Percentiles rank a stretch among this genome's conserved stretches.
Conservation (phyloP, 2,888 invertebrate species). For the Phortica magna region DNA sequence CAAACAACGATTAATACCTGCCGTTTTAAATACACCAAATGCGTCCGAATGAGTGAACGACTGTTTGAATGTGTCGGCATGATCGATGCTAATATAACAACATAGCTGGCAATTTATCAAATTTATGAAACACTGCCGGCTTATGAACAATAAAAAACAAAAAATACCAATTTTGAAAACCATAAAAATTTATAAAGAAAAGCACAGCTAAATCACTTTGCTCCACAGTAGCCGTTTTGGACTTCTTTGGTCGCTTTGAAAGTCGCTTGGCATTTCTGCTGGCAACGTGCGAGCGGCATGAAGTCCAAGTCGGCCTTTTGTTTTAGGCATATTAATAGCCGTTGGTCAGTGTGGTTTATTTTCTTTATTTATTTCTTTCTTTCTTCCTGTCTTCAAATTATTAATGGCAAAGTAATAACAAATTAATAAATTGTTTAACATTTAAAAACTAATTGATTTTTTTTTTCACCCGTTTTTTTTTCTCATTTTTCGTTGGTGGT, state of each 20-base stretch:
- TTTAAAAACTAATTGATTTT: constrained; percentile 72
- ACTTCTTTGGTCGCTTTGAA: constrained; percentile 17
- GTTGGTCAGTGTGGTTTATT: neutral
- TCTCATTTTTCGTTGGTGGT: neutral
- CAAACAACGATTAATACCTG: constrained; percentile 58
- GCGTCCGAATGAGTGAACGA: constrained; percentile 1
- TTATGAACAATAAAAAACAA: neutral
- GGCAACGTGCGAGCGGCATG: neutral
- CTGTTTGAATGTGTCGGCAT: constrained; percentile 4
- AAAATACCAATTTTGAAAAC: constrained; percentile 26
- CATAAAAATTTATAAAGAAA: constrained; percentile 30
- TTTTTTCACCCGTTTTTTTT: constrained; percentile 42
- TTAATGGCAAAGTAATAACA: constrained; percentile 59
- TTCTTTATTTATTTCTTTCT: constrained; percentile 36
- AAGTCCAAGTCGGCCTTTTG: neutral
- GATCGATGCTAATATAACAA: constrained; percentile 23
- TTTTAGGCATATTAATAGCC: constrained; percentile 29
- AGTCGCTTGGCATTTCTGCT: constrained; percentile 3
- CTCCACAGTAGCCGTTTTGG: constrained; percentile 28
- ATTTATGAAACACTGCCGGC: neutral
- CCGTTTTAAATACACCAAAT: constrained; percentile 52
- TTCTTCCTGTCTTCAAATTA: constrained; percentile 40
- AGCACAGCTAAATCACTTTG: constrained; percentile 13
- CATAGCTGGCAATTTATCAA: constrained; percentile 8
- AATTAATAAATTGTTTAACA: constrained; percentile 72